Base-by-base conservation (phyloP, 2,888 invertebrate species). In the Sarcophaga rosellei region DNA sequence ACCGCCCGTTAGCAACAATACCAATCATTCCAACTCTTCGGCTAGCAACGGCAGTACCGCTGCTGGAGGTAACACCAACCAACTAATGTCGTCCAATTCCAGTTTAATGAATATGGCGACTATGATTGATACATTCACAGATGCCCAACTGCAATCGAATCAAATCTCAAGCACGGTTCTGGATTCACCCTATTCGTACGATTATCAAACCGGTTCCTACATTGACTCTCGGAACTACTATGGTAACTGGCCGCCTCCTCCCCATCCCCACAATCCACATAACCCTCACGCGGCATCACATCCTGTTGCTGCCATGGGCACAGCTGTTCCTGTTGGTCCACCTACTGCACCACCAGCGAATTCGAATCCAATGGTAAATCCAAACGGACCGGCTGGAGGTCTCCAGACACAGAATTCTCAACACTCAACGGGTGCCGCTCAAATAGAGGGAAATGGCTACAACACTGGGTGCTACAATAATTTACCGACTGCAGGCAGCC, bases 161-260 rank as follows among this genome's bases (percentile, higher is more conserved):
- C 97, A 97, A 93, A 96, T 97, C 88, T 97, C 97, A 61, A 97
- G 97, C 90, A 97, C 97, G 17, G 97, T 97, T 6, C 93, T 96
- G 89, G 97, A 97, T 91, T 95, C 95, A 4, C 95, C 95, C 12
- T 95, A 95, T 88, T 93, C 95, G 45, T 95, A 95, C 86, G 95
- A 95, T 86, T 95, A 95, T 90, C 95, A 94, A 88, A 93, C 93
- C 85, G 93, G 93, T 87, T 93, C 93, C 90, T 95, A 95, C 88
- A 93, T 93, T 73, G 94, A 94, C 89, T 95, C 95, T 87, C 94
- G 96, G 66, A 95, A 95, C 90, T 95, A 95, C 89, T 95, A 95
- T 88, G 95, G 95, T 90, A 94, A 94, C 79, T 92, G 95, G 89
- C 96, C 95, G 84, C 94, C 94, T 73, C 93, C 94, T 0, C 95